Evolutionary conservation across 53 echinoderm and acorn worm species (phyloP).

Genomic region (Holothuria scabra): DNA sequence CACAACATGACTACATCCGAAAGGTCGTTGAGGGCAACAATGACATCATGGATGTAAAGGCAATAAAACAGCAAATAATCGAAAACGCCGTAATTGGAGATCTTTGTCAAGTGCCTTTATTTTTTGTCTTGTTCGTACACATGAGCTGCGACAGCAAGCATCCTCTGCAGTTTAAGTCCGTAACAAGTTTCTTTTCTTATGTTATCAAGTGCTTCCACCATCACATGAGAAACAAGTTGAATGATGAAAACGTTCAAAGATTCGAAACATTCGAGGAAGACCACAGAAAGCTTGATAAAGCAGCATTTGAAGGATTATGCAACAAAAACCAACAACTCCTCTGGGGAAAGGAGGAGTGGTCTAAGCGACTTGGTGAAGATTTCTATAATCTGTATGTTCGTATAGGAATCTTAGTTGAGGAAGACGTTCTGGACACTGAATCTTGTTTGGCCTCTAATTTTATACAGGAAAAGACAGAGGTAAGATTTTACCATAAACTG

Average conservation of each 20-base stretch:
- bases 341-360: no score
- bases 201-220: conserved; percentile 3
- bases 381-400: no score
- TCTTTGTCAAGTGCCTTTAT: conserved; percentile 5
- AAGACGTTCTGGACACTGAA: no score
- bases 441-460: no score
- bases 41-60: not conserved
- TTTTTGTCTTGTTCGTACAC: conserved; percentile 3
- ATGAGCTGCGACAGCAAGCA: conserved; percentile 8
- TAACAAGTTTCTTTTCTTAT: not conserved
- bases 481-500: no score
- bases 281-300: not conserved
- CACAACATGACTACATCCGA: not conserved
- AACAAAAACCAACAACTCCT: no score
- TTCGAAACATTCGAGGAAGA: not conserved
- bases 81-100: conserved; percentile 16
- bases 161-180: not conserved
- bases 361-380: no score
- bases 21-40: conserved; percentile 1
- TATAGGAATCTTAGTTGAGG: no score
- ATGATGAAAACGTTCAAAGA: conserved; percentile 4
- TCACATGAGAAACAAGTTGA: not conserved
- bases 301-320: not conserved
- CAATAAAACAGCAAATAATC: not conserved
- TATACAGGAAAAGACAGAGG: no score